Evolutionary conservation across 2,797 vertebrate genomes (phyloP).

Genomic region (Mus caroli): DNA sequence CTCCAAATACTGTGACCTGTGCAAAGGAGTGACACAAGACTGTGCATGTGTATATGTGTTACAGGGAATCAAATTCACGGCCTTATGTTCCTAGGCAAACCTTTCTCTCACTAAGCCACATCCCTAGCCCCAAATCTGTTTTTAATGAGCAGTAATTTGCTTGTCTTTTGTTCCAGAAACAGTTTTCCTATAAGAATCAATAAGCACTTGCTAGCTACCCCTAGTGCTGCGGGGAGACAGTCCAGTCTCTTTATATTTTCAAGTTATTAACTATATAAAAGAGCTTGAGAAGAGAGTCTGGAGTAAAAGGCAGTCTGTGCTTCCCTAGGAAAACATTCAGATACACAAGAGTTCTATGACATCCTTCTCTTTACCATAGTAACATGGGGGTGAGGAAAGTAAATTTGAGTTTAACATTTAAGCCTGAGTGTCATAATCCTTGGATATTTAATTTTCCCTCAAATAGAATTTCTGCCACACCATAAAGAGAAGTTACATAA

Average conservation of each 20-base stretch:
- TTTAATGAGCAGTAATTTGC: neutral
- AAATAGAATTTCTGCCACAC: neutral
- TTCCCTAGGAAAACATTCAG: neutral
- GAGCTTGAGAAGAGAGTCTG: neutral
- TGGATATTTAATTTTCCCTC: constrained; percentile 25
- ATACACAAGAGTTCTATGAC: neutral
- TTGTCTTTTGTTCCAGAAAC: neutral
- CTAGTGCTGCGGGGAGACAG: neutral
- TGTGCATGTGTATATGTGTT: neutral
- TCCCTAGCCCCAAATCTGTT: neutral
- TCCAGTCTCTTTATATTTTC: neutral
- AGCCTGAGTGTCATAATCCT: constrained; percentile 34
- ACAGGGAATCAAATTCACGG: neutral
- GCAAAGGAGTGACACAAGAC: neutral
- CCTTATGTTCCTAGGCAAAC: neutral
- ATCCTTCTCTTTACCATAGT: neutral
- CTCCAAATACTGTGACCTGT: neutral
- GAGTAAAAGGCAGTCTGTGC: neutral
- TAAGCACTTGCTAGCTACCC: neutral
- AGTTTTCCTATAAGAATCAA: neutral
- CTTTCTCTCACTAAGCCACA: neutral
- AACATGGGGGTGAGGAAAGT: neutral
- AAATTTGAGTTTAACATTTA: constrained; percentile 36
- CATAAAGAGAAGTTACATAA: constrained; percentile 19
- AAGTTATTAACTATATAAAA: neutral